These are phyloP conservation scores for Chiloscyllium punctatum DNA, from an alignment of 2,797 vertebrate genomes.

Conservation along the genomic window DNA sequence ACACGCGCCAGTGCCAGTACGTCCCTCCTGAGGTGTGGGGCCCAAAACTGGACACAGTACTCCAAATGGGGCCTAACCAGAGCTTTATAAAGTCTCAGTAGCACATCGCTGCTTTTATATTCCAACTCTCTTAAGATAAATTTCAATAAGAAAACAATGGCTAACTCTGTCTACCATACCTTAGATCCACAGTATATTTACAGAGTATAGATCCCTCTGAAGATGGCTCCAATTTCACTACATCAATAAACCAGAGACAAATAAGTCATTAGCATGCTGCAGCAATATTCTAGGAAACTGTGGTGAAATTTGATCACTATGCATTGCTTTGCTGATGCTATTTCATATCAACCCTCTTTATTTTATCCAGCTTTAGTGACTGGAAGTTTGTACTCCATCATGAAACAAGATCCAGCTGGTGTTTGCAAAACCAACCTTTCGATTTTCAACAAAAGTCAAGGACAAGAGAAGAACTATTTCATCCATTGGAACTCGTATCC, in stretches of 20 bases:
- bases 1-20: too few species aligned
- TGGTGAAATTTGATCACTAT: neutral
- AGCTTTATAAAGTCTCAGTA: too few species aligned
- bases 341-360: neutral
- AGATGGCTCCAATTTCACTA: neutral
- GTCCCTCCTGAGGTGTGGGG: too few species aligned
- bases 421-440: neutral
- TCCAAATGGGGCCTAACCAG: too few species aligned
- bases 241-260: neutral
- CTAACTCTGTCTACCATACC: neutral
- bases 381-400: neutral
- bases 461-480: neutral
- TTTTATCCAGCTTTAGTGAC: neutral
- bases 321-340: neutral
- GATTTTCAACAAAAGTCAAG: neutral
- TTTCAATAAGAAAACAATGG: neutral
- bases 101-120: too few species aligned
- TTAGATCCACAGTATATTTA: neutral
- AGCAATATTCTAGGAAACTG: neutral
- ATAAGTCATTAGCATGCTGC: neutral
- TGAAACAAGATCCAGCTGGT: neutral
- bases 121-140: neutral
- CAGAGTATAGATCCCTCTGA: neutral
- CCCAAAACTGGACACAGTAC: too few species aligned
- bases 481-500: neutral